These are phyloP conservation scores for Xerus inauris DNA, from an alignment of 2,113 vertebrate genomes.

Conservation along the genomic window DNA sequence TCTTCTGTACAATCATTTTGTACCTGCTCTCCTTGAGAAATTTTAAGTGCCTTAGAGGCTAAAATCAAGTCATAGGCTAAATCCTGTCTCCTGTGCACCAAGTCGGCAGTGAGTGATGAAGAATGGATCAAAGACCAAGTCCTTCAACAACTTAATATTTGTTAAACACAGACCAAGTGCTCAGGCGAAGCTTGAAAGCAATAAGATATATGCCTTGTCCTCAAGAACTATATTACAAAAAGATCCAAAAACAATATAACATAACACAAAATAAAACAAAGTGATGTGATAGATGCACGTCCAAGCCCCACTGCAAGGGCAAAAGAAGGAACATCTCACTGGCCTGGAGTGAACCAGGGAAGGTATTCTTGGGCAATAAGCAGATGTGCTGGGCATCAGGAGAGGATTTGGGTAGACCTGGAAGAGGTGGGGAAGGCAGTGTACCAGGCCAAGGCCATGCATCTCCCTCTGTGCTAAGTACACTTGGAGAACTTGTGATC, in stretches of 20 bases:
- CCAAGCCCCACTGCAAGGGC: background rate
- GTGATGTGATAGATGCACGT: background rate
- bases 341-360: background rate
- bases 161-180: background rate
- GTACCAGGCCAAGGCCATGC: background rate
- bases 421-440: background rate
- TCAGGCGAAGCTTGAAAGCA: background rate
- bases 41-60: background rate
- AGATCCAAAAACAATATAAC: background rate
- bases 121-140: background rate
- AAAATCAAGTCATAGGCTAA: background rate
- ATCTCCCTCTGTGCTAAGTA: background rate
- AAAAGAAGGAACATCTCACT: background rate
- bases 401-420: background rate
- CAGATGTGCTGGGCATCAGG: background rate
- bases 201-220: background rate
- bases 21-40: background rate
- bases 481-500: conserved; percentile 40
- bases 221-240: background rate
- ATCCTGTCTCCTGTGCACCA: background rate
- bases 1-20: background rate
- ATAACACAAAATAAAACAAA: background rate
- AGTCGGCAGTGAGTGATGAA: background rate
- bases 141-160: background rate
- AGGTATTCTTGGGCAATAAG: background rate